Evolutionary conservation across 2,888 invertebrate genomes (phyloP).

Genomic region (Agrochola lychnidis): DNA sequence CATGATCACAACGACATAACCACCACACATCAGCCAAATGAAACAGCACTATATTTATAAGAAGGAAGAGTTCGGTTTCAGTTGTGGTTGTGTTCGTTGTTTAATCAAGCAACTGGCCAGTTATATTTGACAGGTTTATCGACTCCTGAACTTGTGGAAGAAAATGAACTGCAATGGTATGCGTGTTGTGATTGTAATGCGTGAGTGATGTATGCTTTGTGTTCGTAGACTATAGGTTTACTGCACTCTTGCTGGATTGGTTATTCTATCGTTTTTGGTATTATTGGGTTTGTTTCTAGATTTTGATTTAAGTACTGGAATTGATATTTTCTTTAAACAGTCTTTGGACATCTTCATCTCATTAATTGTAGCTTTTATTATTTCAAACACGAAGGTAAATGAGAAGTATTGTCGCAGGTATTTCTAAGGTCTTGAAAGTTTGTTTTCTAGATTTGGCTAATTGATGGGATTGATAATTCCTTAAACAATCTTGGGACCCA

Average conservation of each 20-base stretch:
- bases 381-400: background rate
- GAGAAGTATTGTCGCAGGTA: background rate
- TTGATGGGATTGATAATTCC: too few species aligned
- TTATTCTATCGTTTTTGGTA: slow-evolving; percentile 20
- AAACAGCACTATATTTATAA: slow-evolving; percentile 19
- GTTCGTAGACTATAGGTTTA: slow-evolving; percentile 44
- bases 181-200: slow-evolving; percentile 58
- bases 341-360: background rate
- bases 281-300: background rate
- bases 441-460: background rate
- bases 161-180: slow-evolving; percentile 63
- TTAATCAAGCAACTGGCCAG: slow-evolving; percentile 70
- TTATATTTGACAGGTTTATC: slow-evolving; percentile 74
- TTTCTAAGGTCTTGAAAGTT: background rate
- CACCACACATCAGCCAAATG: background rate
- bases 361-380: too few species aligned
- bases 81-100: slow-evolving; percentile 44
- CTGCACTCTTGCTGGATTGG: slow-evolving; percentile 26
- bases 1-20: slow-evolving; percentile 39
- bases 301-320: background rate
- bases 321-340: too few species aligned
- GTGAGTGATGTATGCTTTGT: slow-evolving; percentile 50
- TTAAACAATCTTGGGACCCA: background rate
- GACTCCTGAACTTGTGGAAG: slow-evolving; percentile 64
- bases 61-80: slow-evolving; percentile 1